Base-by-base conservation (phyloP, 2,888 invertebrate genomes). In the Orthonychiurus folsomi region DNA sequence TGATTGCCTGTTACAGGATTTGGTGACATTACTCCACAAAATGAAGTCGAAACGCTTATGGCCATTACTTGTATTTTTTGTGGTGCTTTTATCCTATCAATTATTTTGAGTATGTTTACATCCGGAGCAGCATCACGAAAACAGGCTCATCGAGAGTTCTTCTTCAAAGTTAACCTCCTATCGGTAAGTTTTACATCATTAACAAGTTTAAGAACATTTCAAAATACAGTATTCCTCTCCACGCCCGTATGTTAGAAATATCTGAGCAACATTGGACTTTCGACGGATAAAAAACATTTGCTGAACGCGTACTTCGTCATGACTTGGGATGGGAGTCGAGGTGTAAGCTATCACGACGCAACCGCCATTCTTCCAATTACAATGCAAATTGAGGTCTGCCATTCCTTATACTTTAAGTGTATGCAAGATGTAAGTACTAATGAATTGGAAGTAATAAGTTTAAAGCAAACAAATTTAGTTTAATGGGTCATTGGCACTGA, bases 41-140 rank as follows among this genome's bases (percentile, higher is more conserved):
- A 61, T 21, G 56, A 64, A 5, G 37, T 23, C 1, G 72, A 72
- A 60, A 67, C 67, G 59, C 27, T 50, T 0, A 58, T 70, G 2
- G 66, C 66, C 1, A 65, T 70, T 18, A 26, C 67, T 5, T 66
- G 66, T 21, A 68, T 67, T 18, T 69, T 72, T 50, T 66, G 64
- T 60, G 70, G 70, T 12, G 69, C 69, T 9, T 72, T 72, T 47
- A 59, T 70, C 9, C 63, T 70, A 1, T 67, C 70, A 12, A 63
- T 69, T n/a, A 72, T 72, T 61, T 57, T 72, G 21, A 68, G 69
- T 50, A 60, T 68, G 18, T 69, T 70, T 52, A 66, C 68, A 12
- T 63, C 68, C 18, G 72, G 70, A 3, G 63, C 68, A 57, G 63
- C 69, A 2, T 67, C 69, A 1, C 37, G 65, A 2, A 64, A 66